phyloP scores from a whole-genome alignment of 2,888 invertebrate genomes.

The Palloptera scutellata region DNA sequence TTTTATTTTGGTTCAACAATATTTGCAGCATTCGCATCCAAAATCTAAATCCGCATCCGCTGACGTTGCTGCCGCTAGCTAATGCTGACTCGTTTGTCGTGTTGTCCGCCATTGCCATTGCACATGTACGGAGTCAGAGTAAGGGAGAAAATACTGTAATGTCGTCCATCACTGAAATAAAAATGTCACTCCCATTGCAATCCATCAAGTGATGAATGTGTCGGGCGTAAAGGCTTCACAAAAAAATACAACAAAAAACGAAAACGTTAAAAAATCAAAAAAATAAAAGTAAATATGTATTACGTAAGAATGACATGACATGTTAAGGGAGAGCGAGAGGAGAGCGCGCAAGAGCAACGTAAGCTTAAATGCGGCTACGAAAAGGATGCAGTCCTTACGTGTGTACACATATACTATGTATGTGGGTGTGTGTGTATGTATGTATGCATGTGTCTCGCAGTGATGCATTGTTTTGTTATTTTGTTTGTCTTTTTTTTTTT shows the following conservation, averaged over 20 bases:
- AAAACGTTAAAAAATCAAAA: conserved; percentile 7
- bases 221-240: conserved; percentile 52
- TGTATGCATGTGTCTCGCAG: neutral
- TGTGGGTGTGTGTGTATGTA: conserved; percentile 5
- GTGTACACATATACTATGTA: neutral
- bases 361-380: conserved; percentile 13
- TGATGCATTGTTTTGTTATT: conserved; percentile 14
- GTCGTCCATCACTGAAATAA: conserved; percentile 62
- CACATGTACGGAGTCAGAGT: conserved; percentile 14
- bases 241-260: conserved; percentile 31
- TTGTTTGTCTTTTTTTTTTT: conserved; percentile 35
- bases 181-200: conserved; percentile 64
- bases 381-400: conserved; percentile 7
- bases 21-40: neutral
- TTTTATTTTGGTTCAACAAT: conserved; percentile 24
- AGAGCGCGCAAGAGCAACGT: conserved; percentile 9
- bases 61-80: neutral
- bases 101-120: conserved; percentile 5
- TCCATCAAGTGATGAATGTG: conserved; percentile 62
- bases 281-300: neutral
- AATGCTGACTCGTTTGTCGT: too few species aligned
- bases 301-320: conserved; percentile 55
- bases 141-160: conserved; percentile 14
- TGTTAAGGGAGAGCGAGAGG: conserved; percentile 28
- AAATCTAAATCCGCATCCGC: neutral